Base-by-base conservation (phyloP, 2,888 invertebrate species). In the Eupithecia inturbata region DNA sequence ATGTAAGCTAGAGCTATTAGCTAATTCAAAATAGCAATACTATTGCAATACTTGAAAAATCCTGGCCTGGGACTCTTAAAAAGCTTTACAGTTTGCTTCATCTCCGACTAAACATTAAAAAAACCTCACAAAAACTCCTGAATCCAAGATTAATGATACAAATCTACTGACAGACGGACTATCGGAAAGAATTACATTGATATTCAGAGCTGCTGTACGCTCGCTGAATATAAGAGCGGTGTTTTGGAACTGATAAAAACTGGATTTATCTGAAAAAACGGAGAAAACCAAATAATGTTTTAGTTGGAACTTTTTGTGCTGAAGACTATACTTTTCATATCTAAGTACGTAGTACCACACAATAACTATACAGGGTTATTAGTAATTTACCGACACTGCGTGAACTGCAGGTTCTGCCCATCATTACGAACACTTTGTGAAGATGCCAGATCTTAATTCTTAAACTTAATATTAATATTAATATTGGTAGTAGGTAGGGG, bases 171-270 rank as follows among this genome's bases (percentile, higher is more conserved):
- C 72, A 36, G 75, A 74, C 72, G 53, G 73, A 68, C 70, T 60
- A 71, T 71, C 75, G 60, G 72, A 77, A 72, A 78, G 67, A 70
- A 49, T 74, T 77, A 39, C 72, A 78, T 78, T 78, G 67, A 71
- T 77, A 78, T 78, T 77, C 78, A 72, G 71, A 9, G 36, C 1
- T 22, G 39, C 26, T 62, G n/a, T n/a, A n/a, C 66, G 66, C 22
- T 36, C 66, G 26, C 39, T 66, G 66, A 66, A 66, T 66, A 66
- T 39, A 41, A 36, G 22, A 64, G 33, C 63, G 33, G 33, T 64
- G 63, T 64, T 64, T 64, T 64, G 36, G 31, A 64, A 33, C 63
- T 64, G 63, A 64, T 64, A 64, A 64, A 64, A 64, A 64, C 63
- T 64, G 57, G 5, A 57, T 26, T 57, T 57, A 57, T 57, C 57